phyloP scores from a whole-genome alignment of 2,888 invertebrate species.

The Pegoplata infirma region DNA sequence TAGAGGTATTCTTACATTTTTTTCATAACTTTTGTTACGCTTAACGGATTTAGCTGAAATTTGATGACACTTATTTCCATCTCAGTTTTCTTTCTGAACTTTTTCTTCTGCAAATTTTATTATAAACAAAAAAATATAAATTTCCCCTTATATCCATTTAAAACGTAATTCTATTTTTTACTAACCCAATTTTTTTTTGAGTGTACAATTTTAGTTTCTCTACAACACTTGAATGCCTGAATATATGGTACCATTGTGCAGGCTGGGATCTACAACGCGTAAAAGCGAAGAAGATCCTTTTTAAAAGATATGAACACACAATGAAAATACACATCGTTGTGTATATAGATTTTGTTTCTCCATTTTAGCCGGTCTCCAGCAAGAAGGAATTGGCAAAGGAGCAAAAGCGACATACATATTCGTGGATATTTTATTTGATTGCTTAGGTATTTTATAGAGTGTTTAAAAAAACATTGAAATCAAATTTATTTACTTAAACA shows the following conservation, averaged over 20 bases:
- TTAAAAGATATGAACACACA: constrained; percentile 53
- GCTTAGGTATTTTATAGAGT: constrained; percentile 71
- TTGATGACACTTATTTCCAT: too few relatives aligned
- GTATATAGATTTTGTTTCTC: constrained; percentile 3
- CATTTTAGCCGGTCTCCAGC: not conserved
- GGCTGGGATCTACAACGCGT: not conserved
- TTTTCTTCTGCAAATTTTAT: too few relatives aligned
- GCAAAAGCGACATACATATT: constrained; percentile 16
- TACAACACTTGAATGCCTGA: not conserved
- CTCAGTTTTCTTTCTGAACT: too few relatives aligned
- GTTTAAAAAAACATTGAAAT: constrained; percentile 73
- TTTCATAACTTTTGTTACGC: too few relatives aligned
- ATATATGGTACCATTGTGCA: not conserved
- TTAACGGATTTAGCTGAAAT: too few relatives aligned
- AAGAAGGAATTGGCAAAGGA: not conserved
- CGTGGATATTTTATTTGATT: constrained; percentile 64
- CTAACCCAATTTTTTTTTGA: not conserved
- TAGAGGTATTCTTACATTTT: too few relatives aligned
- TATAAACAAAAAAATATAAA: too few relatives aligned
- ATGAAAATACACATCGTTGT: constrained; percentile 30
- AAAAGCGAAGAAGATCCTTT: constrained; percentile 46
- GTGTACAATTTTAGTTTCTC: not conserved
- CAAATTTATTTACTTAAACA: constrained; percentile 73
- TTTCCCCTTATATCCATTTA: too few relatives aligned
- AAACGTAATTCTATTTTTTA: too few relatives aligned